A percentile compares a stretch with the other conserved stretches of the same genome.
These are phyloP conservation scores for Plumapathes pennacea DNA, from an alignment of 92 coral and sea anemone species.

Conservation along the genomic window DNA sequence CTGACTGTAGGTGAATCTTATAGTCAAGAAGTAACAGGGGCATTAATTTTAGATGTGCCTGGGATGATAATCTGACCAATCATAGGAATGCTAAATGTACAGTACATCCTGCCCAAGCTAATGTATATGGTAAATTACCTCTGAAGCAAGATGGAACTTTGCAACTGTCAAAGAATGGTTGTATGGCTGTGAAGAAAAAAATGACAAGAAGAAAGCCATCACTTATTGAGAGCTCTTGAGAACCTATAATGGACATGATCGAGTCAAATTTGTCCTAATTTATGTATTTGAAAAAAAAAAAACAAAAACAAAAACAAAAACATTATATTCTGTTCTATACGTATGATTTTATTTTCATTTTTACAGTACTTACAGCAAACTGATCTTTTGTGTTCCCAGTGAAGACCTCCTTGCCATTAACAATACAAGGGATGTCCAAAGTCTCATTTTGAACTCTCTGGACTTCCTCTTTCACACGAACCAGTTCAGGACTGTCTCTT, in stretches of 20 bases:
- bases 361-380: conserved; percentile 89
- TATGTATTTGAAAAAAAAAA: no score
- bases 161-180: conserved; percentile 84
- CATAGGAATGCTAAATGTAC: no score
- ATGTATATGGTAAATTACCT: conserved; percentile 72
- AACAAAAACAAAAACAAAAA: no score
- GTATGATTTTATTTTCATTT: no score
- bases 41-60: no score
- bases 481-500: conserved; percentile 50
- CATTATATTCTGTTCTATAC: background rate
- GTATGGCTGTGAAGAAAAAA: conserved; percentile 66
- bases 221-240: no score
- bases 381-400: conserved; percentile 74
- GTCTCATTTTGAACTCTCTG: conserved; percentile 73
- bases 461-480: conserved; percentile 60
- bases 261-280: background rate
- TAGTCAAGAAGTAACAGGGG: no score
- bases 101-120: no score
- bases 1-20: no score
- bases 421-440: conserved; percentile 86
- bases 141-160: conserved; percentile 82
- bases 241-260: background rate
- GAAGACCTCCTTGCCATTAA: conserved; percentile 82
- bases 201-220: background rate
- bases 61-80: no score